Percentiles rank a stretch among this genome's conserved stretches.
These are phyloP conservation scores for Vanessa atalanta DNA, from an alignment of 1,140 invertebrate species.

Conservation along the genomic window DNA sequence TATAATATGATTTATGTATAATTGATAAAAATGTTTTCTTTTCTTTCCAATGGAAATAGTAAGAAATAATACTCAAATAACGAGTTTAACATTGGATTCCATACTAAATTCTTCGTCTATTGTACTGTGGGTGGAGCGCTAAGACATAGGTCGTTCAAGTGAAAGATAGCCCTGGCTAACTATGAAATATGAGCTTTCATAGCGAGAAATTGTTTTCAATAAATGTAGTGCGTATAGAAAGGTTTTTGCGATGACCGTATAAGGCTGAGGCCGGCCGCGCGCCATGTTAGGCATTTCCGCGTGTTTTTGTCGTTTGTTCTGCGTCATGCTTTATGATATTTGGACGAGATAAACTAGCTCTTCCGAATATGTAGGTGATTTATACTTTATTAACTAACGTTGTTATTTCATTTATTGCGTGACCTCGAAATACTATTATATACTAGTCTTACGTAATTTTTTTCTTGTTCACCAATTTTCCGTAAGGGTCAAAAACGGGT, in stretches of 20 bases:
- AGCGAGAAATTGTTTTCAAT: conserved; percentile 15
- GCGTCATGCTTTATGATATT: conserved; percentile 24
- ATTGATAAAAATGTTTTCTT: no score
- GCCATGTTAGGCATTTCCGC: conserved; percentile 30
- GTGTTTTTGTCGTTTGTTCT: conserved; percentile 24
- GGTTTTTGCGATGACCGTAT: conserved; percentile 18
- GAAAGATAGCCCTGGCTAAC: conserved; percentile 9
- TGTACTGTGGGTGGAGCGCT: not conserved
- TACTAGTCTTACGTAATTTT: no score
- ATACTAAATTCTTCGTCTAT: not conserved
- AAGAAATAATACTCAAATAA: no score
- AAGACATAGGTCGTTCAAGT: not conserved
- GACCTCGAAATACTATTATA: no score
- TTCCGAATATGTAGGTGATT: not conserved
- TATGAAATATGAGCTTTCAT: conserved; percentile 6
- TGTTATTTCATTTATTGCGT: not conserved
- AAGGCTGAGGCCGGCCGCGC: conserved; percentile 3
- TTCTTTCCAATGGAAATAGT: no score
- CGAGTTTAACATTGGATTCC: not conserved
- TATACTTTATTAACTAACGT: not conserved
- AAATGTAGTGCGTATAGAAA: conserved; percentile 7
- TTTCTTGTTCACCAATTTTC: no score
- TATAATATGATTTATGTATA: no score
- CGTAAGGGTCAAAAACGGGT: no score
- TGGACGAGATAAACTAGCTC: conserved; percentile 25